A percentile compares a stretch with the other conserved stretches of the same genome.
Conservation (phyloP, 2,797 vertebrate species). For the Phoxinus dragarum region DNA sequence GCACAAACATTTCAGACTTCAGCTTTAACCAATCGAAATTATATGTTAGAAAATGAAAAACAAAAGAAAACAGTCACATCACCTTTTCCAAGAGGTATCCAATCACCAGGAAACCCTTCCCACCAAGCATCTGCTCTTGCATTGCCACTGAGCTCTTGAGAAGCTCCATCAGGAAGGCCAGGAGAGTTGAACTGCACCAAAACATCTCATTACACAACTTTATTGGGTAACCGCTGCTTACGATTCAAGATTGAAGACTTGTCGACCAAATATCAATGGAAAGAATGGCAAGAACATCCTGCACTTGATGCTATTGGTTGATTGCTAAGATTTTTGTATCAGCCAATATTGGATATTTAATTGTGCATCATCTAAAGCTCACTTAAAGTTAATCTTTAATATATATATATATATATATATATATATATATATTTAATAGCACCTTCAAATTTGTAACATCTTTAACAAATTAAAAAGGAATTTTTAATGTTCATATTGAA, state of each 20-base stretch:
- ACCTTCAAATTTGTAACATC: neutral
- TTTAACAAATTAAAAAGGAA: neutral
- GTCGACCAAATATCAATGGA: neutral
- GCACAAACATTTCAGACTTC: slow-evolving; percentile 17
- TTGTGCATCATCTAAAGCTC: neutral
- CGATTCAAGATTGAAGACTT: neutral
- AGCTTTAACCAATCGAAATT: neutral
- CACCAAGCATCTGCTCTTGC: slow-evolving; percentile 98
- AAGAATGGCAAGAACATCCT: neutral
- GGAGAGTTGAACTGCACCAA: slow-evolving; percentile 80
- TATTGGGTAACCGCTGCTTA: neutral
- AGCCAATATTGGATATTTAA: neutral
- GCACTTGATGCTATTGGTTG: neutral
- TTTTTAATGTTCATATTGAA: neutral
- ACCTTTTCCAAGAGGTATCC: slow-evolving; percentile 98
- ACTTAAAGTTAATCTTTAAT: neutral
- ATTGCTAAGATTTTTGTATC: neutral
- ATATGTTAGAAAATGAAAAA: neutral
- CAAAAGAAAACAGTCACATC: slow-evolving; percentile 42
- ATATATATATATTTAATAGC: neutral
- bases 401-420: too few species aligned
- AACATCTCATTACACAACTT: neutral
- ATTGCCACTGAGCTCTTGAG: slow-evolving; percentile 97
- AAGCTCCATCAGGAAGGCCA: slow-evolving; percentile 96
- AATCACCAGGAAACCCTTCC: slow-evolving; percentile 97